phyloP scores from a whole-genome alignment of 1,140 invertebrate genomes.

The Euwallacea similis region DNA sequence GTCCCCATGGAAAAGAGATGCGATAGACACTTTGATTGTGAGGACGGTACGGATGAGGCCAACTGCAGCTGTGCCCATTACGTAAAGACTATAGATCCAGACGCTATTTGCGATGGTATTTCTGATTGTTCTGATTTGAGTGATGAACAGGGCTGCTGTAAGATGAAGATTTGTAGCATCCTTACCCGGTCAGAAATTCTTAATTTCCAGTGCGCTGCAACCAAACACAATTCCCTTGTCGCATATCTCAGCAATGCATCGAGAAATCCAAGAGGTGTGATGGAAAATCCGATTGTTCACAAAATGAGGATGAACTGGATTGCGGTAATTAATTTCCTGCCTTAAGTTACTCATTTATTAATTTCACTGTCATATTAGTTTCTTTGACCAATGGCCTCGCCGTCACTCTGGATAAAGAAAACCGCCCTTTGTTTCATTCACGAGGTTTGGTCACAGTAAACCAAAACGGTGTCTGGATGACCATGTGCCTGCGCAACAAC shows the following conservation, averaged over 20 bases:
- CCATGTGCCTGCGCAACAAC: constrained; percentile 60
- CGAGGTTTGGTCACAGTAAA: constrained; percentile 65
- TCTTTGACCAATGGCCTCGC: constrained; percentile 64
- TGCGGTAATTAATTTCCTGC: constrained; percentile 59
- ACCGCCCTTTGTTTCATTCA: constrained; percentile 59
- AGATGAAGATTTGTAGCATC: constrained; percentile 14
- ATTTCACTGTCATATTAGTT: constrained; percentile 56
- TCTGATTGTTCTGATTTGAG: constrained; percentile 73
- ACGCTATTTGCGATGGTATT: constrained; percentile 75
- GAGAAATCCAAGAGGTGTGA: constrained; percentile 64
- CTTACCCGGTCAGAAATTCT: constrained; percentile 28
- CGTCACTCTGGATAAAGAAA: constrained; percentile 61
- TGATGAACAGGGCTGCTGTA: constrained; percentile 59
- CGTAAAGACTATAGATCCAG: constrained; percentile 57
- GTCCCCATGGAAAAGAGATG: constrained; percentile 65
- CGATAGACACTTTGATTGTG: constrained; percentile 72
- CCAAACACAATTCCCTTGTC: constrained; percentile 61
- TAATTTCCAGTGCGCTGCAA: constrained; percentile 58
- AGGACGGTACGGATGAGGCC: constrained; percentile 78
- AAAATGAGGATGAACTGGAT: constrained; percentile 72
- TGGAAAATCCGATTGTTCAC: constrained; percentile 61
- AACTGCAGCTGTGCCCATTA: constrained; percentile 74
- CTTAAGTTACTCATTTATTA: neutral
- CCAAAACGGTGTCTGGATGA: constrained; percentile 61
- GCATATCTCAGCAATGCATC: constrained; percentile 62